Evolutionary conservation across 2,113 vertebrate species (phyloP), one percentile per base, ranked within the genome.

Genomic region (Gymnobelideus leadbeateri): DNA sequence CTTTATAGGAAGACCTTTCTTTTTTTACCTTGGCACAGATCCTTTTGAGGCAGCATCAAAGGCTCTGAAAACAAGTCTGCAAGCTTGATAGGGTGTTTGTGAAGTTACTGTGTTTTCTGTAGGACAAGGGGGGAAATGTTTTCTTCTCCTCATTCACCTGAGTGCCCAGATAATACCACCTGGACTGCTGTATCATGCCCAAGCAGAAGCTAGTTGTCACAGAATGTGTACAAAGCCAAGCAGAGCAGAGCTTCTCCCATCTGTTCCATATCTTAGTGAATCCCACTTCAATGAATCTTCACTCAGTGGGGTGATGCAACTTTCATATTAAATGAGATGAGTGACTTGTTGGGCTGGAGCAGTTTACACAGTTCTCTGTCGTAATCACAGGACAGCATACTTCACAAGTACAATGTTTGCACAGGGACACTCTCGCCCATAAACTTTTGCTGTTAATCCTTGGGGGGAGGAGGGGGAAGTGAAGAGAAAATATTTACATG

Each of bases 231-330:
- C 68, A 84, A 84, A 84, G 23, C n/a, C 68, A 43, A 43, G n/a
- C n/a, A 84, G n/a, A 84, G 37, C 68, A 84, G 68, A 84, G 37
- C 68, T 77, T n/a, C 61, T 84, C n/a, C 68, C n/a, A 43, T 84
- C 68, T 84, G 68, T 84, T 84, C n/a, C n/a, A n/a, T 19, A 84
- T 84, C n/a, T 43, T 19, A 43, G 19, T 43, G n/a, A 84, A 84
- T 43, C n/a, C 68, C 68, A 84, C 68, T 84, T 84, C 68, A 84
- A 43, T 84, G 68, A 84, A 84, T 84, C 68, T 84, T 84, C n/a
- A 84, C 68, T 84, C 68, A 84, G 0, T 84, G n/a, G 68, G 19
- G 37, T 84, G 68, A 84, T 84, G 37, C 68, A 84, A 23, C 68
- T 84, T 84, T 43, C 68, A 84, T 43, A 84, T 84, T 84, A 84